These are phyloP conservation scores for Cebus imitator DNA, from an alignment of 2,113 vertebrate genomes.

Conservation along the genomic window DNA sequence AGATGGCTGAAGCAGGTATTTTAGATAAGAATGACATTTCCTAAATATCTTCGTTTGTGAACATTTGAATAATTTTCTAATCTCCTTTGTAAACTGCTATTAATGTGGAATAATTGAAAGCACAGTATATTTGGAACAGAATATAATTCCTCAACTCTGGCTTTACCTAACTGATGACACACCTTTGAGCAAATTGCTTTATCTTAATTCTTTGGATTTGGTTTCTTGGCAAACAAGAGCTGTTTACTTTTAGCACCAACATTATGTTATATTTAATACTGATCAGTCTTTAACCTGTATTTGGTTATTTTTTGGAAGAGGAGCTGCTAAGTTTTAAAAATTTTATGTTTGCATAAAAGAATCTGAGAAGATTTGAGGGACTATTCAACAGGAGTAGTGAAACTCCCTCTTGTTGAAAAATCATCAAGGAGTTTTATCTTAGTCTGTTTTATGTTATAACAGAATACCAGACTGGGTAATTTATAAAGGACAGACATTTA, in stretches of 20 bases:
- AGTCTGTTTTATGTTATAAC: neutral
- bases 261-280: no score
- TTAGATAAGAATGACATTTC: conserved; percentile 48
- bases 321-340: no score
- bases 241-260: neutral
- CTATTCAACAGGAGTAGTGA: neutral
- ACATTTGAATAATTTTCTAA: neutral
- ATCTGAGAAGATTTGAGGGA: neutral
- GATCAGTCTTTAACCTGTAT: no score
- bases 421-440: neutral
- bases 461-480: neutral
- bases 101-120: neutral
- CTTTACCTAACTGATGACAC: neutral
- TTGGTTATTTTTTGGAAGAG: no score
- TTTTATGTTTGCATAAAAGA: no score
- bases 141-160: neutral
- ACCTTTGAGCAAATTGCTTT: neutral
- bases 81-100: neutral
- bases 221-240: neutral
- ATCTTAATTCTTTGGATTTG: neutral
- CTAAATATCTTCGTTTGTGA: neutral
- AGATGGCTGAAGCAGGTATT: conserved; percentile 54
- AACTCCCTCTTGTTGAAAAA: neutral
- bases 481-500: neutral
- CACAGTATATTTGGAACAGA: neutral